Evolutionary conservation across 2,113 vertebrate genomes (phyloP).

Genomic region (Miniopterus natalensis): DNA sequence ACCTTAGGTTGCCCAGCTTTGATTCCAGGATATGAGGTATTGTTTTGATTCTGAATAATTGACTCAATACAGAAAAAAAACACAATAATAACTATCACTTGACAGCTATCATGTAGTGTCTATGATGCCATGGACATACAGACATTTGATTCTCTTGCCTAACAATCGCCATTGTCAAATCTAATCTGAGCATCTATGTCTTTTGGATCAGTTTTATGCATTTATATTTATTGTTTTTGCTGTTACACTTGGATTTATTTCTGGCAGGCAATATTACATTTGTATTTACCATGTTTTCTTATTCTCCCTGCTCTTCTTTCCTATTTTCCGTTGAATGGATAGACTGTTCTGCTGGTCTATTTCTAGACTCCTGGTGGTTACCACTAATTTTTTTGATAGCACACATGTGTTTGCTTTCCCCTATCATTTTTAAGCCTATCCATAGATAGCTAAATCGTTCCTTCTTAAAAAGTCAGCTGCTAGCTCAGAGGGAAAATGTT

Average conservation of each 20-base stretch:
- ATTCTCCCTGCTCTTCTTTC: neutral
- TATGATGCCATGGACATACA: neutral
- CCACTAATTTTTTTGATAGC: neutral
- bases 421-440: neutral
- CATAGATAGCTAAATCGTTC: neutral
- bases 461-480: neutral
- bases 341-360: neutral
- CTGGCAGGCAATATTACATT: neutral
- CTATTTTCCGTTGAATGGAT: neutral
- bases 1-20: neutral
- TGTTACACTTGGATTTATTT: neutral
- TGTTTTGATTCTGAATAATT: slow-evolving; percentile 50
- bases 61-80: neutral
- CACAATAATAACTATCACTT: neutral
- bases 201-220: neutral
- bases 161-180: neutral
- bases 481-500: neutral
- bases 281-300: neutral
- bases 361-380: neutral
- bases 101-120: neutral
- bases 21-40: neutral
- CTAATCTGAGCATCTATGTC: neutral
- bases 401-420: neutral
- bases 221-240: neutral
- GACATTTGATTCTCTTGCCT: slow-evolving; percentile 1